Conservation (phyloP, 2,888 invertebrate genomes). For the Drosophila anomalata region DNA sequence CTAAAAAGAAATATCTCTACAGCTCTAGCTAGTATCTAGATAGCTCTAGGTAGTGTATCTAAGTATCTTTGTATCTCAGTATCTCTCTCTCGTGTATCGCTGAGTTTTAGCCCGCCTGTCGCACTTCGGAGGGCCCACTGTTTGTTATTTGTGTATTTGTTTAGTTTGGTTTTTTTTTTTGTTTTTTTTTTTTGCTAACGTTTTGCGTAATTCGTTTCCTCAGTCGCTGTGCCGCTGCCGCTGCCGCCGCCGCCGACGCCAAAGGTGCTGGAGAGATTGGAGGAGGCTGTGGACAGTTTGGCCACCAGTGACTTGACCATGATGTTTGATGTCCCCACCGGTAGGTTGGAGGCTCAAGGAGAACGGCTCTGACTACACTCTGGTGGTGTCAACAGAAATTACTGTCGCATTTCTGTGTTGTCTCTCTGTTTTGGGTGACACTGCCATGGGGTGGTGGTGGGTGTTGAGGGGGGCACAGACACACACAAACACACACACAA, state of each 20-base stretch:
- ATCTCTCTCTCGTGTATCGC: background rate
- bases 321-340: slow-evolving; percentile 16
- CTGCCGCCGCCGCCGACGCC: slow-evolving; percentile 56
- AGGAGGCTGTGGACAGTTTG: slow-evolving; percentile 81
- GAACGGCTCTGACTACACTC: slow-evolving; percentile 3
- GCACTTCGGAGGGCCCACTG: slow-evolving; percentile 19
- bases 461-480: background rate
- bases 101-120: background rate
- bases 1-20: too few species aligned
- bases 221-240: slow-evolving; percentile 51
- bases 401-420: slow-evolving; percentile 36
- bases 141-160: slow-evolving; percentile 36
- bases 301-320: slow-evolving; percentile 83
- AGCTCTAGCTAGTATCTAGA: background rate
- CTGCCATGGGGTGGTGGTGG: slow-evolving; percentile 15
- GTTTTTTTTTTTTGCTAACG: slow-evolving; percentile 64
- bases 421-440: slow-evolving; percentile 25
- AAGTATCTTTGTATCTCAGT: background rate
- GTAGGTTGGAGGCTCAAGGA: background rate
- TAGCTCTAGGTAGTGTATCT: background rate
- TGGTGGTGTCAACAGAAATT: slow-evolving; percentile 42
- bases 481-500: slow-evolving; percentile 30
- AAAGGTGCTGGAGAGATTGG: slow-evolving; percentile 80
- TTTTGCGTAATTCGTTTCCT: slow-evolving; percentile 80
- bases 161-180: slow-evolving; percentile 30